phyloP scores from a whole-genome alignment of 2,797 vertebrate species.

The Semotilus atromaculatus region DNA sequence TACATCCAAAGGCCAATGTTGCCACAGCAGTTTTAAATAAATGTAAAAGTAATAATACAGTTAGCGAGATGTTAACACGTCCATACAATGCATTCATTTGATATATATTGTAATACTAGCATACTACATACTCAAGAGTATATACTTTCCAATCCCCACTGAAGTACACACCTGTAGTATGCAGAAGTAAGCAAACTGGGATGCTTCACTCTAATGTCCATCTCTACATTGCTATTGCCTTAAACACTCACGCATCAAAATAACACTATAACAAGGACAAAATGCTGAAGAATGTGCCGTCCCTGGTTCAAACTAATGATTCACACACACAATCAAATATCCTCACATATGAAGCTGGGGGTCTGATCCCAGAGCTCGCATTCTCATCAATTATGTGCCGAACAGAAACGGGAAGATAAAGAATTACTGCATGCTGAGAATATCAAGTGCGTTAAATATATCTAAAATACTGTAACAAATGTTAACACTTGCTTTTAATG shows the following conservation, averaged over 20 bases:
- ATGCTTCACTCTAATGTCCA: neutral
- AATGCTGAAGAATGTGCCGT: conserved; percentile 60
- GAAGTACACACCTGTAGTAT: neutral
- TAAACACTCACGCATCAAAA: conserved; percentile 48
- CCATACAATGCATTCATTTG: neutral
- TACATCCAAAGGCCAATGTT: neutral
- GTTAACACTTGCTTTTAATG: conserved; percentile 66
- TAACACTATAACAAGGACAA: conserved; percentile 44
- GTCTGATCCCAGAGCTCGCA: conserved; percentile 35
- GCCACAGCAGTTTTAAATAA: conserved; percentile 19
- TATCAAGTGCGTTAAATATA: conserved; percentile 59
- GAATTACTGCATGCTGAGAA: conserved; percentile 60
- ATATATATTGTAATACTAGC: neutral
- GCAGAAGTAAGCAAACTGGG: conserved; percentile 6
- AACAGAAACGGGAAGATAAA: conserved; percentile 61
- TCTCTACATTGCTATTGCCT: neutral
- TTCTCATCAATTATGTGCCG: conserved; percentile 76
- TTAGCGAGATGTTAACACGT: neutral
- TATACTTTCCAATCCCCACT: neutral
- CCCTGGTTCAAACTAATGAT: conserved; percentile 54
- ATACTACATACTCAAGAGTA: neutral
- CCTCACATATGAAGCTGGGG: neutral
- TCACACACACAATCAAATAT: conserved; percentile 30
- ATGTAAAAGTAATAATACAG: neutral
- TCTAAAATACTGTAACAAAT: conserved; percentile 77